phyloP scores from a whole-genome alignment of 2,888 invertebrate genomes.

The Brachypalpus laphriformis region DNA sequence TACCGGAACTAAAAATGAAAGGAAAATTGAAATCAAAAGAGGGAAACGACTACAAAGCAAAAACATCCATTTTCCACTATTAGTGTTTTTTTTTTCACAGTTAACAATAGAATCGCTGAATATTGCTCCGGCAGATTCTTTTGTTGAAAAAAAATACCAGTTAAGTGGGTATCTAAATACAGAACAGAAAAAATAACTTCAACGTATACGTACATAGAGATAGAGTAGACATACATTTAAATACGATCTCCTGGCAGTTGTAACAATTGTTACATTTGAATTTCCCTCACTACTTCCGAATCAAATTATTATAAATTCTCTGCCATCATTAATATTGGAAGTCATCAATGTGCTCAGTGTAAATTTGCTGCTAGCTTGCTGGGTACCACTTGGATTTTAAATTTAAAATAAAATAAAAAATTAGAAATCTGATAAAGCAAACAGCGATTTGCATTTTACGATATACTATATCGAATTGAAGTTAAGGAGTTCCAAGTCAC shows the following conservation, averaged over 20 bases:
- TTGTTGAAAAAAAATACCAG: conserved; percentile 53
- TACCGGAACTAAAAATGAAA: conserved; percentile 68
- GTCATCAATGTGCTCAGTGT: conserved; percentile 47
- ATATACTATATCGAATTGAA: conserved; percentile 30
- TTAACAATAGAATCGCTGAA: conserved; percentile 68
- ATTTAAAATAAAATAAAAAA: conserved; percentile 13
- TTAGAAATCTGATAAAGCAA: conserved; percentile 61
- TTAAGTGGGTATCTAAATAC: conserved; percentile 34
- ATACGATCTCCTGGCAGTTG: conserved; percentile 40
- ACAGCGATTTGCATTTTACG: conserved; percentile 60
- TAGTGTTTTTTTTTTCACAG: conserved; percentile 37
- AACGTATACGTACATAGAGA: neutral
- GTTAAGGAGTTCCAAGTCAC: conserved; percentile 42
- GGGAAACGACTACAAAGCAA: conserved; percentile 26
- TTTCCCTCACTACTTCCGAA: conserved; percentile 72
- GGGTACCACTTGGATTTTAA: conserved; percentile 39
- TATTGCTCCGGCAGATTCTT: conserved; percentile 59
- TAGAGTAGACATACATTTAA: conserved; percentile 29
- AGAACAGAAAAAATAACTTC: conserved; percentile 56
- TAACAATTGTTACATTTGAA: conserved; percentile 66
- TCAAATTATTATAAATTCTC: conserved; percentile 71
- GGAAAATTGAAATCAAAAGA: conserved; percentile 35
- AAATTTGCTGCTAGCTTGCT: neutral
- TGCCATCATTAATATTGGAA: conserved; percentile 67
- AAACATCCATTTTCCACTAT: conserved; percentile 33